Evolutionary conservation across 2,113 vertebrate species (phyloP), one percentile per base, ranked within the genome.

Genomic region (Axis porcinus): DNA sequence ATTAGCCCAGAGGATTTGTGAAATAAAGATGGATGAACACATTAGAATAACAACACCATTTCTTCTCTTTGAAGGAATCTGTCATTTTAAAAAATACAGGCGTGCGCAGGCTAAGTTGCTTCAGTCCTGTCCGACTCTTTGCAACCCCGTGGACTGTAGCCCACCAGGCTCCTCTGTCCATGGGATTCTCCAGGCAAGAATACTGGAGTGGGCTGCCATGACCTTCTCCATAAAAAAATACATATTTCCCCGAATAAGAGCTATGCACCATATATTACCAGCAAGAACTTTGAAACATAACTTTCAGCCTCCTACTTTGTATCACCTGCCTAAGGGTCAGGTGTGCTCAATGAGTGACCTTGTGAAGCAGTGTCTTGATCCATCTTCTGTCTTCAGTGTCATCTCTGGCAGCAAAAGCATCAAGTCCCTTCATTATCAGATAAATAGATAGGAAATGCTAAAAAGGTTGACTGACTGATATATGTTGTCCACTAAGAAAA

Each of bases 391-490:
- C 45, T 86, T 64, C 74, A 78, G 70, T 78, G 78, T 88, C 55
- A 62, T 57, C 36, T 94, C 97, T 67, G 10, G 36, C 88, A 94
- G 82, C 64, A 94, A 17, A 92, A n/a, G 57, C 40, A 64, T 74
- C 43, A 93, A n/a, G 64, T 95, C 67, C 28, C 94, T 43, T 78
- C 11, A 7, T 91, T 93, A 78, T 21, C 52, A 93, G 79, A 86
- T 70, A 96, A 96, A 25, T 60, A 86, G 54, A 95, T 54, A 86
- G 57, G 25, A 96, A 89, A 78, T 89, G 55, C n/a, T 89, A 23
- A 30, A 57, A 94, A 33, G 27, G 12, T 55, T 94, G 85, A 45
- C 47, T 55, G 84, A 36, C 11, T 94, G 84, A 96, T 23, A 15
- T 57, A 94, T 45, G 43, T 47, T 85, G 84, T 27, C 57, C 43